Evolutionary conservation across 1,140 invertebrate species (phyloP).

Genomic region (Drosophila eugracilis): DNA sequence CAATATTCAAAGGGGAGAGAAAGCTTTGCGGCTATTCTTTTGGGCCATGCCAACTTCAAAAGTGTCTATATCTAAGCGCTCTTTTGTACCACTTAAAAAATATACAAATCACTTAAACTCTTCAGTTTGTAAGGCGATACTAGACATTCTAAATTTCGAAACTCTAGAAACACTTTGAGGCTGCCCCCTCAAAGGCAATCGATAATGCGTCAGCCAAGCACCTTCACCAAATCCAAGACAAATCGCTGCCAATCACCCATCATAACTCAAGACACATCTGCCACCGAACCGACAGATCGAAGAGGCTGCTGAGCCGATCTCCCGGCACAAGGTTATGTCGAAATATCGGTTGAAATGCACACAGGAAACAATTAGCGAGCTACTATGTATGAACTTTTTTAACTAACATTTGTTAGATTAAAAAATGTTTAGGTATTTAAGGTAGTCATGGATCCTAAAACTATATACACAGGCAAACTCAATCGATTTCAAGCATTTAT

Average conservation of each 20-base stretch:
- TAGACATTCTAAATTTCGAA: slow-evolving; percentile 54
- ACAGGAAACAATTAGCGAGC: not conserved
- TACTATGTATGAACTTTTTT: not conserved
- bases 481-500: not conserved
- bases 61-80: slow-evolving; percentile 6
- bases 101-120: slow-evolving; percentile 17
- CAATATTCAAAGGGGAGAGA: slow-evolving; percentile 11
- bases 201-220: slow-evolving; percentile 19
- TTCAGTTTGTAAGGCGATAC: slow-evolving; percentile 6
- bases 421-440: too few species aligned
- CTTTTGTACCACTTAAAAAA: slow-evolving; percentile 4
- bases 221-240: slow-evolving; percentile 47
- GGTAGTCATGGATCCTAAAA: too few species aligned
- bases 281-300: slow-evolving; percentile 38
- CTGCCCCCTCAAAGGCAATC: slow-evolving; percentile 17
- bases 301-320: slow-evolving; percentile 23
- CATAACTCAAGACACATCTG: slow-evolving; percentile 72
- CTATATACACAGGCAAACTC: too few species aligned
- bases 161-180: slow-evolving; percentile 42
- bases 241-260: slow-evolving; percentile 68
- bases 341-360: slow-evolving; percentile 24
- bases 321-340: slow-evolving; percentile 32
- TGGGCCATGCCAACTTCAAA: not conserved
- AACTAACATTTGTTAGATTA: too few species aligned
- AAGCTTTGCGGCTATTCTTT: not conserved